phyloP scores from a whole-genome alignment of 2,888 invertebrate species.

The Eupeodes latifasciatus region DNA sequence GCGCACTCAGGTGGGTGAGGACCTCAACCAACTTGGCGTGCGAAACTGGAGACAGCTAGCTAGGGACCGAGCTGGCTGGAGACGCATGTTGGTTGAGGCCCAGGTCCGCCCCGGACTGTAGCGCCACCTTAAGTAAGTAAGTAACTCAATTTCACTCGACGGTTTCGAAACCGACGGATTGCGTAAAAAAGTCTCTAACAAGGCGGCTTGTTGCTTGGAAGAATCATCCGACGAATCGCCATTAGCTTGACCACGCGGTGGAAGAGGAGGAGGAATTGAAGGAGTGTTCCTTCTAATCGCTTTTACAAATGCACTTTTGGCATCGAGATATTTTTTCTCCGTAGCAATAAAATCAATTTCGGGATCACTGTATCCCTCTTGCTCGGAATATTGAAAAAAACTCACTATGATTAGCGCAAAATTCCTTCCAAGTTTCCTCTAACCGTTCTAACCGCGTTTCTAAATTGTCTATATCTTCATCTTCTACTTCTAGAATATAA shows the following conservation, averaged over 20 bases:
- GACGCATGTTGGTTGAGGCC: too few relatives aligned
- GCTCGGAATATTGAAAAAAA: not conserved
- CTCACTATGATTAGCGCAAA: not conserved
- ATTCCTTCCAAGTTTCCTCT: not conserved
- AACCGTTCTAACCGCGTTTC: constrained; percentile 14
- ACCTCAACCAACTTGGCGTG: too few relatives aligned
- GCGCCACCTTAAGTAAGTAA: too few relatives aligned
- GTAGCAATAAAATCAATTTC: constrained; percentile 9
- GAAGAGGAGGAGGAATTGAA: constrained; percentile 2
- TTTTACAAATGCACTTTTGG: constrained; percentile 24
- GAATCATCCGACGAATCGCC: not conserved
- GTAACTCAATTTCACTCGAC: not conserved
- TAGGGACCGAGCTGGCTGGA: too few relatives aligned
- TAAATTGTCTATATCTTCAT: constrained; percentile 10
- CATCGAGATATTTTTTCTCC: constrained; percentile 3
- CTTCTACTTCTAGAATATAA: constrained; percentile 3
- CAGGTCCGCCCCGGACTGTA: too few relatives aligned
- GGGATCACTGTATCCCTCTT: constrained; percentile 22
- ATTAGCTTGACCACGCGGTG: not conserved
- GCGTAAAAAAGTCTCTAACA: not conserved
- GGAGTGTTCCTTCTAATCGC: not conserved
- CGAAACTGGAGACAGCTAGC: too few relatives aligned
- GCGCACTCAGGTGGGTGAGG: too few relatives aligned
- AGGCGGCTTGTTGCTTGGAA: constrained; percentile 20
- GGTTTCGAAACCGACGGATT: not conserved